Conservation (phyloP, 2,888 invertebrate genomes). For the Nesidiocoris tenuis region DNA sequence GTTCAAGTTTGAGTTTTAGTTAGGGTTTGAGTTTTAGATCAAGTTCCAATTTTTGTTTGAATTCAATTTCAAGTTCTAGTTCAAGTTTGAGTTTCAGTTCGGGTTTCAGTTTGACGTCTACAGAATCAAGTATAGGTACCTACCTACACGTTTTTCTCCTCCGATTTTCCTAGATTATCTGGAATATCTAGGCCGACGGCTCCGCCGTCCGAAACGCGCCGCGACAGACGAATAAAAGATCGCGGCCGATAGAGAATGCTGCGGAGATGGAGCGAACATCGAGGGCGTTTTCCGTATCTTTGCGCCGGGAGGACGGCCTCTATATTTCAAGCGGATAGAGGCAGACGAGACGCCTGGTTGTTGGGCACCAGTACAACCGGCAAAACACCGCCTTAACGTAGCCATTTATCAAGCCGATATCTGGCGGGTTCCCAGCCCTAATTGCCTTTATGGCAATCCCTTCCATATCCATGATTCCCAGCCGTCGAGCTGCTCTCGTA, state of each 20-base stretch:
- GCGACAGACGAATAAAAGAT: background rate
- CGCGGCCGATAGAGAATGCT: background rate
- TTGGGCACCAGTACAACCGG: slow-evolving; percentile 43
- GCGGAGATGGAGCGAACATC: background rate
- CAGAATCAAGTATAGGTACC: no score
- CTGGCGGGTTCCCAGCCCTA: slow-evolving; percentile 43
- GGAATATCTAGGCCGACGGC: background rate
- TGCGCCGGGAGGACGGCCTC: background rate
- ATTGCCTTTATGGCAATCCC: slow-evolving; percentile 41
- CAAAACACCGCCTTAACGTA: slow-evolving; percentile 43
- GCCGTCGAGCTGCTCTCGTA: slow-evolving; percentile 26
- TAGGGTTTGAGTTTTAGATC: no score
- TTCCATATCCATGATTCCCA: slow-evolving; percentile 4
- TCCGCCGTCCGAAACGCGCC: background rate
- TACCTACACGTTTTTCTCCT: no score
- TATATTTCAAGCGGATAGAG: slow-evolving; percentile 32
- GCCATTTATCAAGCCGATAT: slow-evolving; percentile 41
- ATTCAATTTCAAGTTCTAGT: no score
- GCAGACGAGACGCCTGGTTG: slow-evolving; percentile 33
- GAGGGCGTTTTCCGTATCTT: background rate
- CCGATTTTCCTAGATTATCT: no score
- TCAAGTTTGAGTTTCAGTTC: no score
- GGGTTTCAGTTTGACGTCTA: no score
- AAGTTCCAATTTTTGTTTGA: no score
- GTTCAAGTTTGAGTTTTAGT: no score